phyloP scores from a whole-genome alignment of 2,797 vertebrate genomes.

The Xiphorhynchus erythropygius region DNA sequence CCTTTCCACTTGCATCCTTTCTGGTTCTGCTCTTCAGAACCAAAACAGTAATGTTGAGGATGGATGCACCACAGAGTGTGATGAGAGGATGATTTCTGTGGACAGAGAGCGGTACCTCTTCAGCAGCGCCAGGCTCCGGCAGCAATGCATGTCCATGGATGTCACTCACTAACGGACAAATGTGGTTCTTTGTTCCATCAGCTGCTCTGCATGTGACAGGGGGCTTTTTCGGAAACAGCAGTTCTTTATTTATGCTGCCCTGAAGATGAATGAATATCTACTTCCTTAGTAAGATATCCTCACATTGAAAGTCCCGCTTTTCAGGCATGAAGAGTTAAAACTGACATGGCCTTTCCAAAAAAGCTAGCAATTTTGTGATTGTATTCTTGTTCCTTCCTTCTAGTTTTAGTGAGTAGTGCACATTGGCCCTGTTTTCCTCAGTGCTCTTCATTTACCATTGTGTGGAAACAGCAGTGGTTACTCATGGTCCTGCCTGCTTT shows the following conservation, averaged over 20 bases:
- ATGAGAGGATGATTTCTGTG: background rate
- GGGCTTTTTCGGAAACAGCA: background rate
- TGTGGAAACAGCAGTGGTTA: background rate
- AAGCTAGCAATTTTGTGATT: background rate
- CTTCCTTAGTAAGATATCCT: background rate
- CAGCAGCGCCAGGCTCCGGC: background rate
- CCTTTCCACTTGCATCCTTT: background rate
- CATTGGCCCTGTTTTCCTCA: background rate
- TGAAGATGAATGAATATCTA: background rate
- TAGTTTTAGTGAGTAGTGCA: background rate
- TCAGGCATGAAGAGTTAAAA: background rate
- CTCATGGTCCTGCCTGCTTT: background rate
- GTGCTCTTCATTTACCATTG: background rate
- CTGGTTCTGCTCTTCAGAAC: background rate
- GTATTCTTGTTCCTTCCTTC: background rate
- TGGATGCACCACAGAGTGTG: accelerated
- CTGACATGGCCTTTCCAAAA: background rate
- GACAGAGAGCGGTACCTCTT: accelerated
- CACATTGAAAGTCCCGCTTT: background rate
- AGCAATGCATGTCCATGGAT: background rate
- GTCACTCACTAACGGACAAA: background rate
- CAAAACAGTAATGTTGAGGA: background rate
- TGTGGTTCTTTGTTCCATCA: slow-evolving; percentile 14
- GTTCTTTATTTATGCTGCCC: slow-evolving; percentile 10
- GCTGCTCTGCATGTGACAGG: slow-evolving; percentile 22